Evolutionary conservation across 2,113 vertebrate genomes (phyloP), one percentile per base, ranked within the genome.

Genomic region (Ictalurus furcatus): DNA sequence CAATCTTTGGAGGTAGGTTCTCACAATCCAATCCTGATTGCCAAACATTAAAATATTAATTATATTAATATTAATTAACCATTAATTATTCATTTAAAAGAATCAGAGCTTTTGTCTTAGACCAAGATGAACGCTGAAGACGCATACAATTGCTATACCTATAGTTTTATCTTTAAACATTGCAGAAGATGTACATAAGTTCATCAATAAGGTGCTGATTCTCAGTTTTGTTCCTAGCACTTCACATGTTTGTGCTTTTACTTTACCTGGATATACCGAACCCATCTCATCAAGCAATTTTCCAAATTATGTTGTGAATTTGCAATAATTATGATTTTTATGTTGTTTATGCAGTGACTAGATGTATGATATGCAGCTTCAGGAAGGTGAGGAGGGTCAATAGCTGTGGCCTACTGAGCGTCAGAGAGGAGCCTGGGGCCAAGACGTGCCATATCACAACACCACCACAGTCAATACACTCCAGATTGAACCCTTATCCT

Each of bases 371-470:
- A 87, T 74, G 59, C 54, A 89, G 74, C 87, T 88, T 65, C 71
- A 34, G 74, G 94, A 96, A 95, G 95, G 95, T 96, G 93, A 93
- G 88, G 58, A 93, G 92, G 95, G 94, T 96, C 95, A 96, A 95
- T 95, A 95, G 91, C 88, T 93, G 93, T 88, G 92, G 94, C 89
- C 85, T 92, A 92, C 87, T 81, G 91, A 88, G 94, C 93, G 93
- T 94, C 94, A 94, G 94, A 91, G 91, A 85, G 93, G 95, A 96
- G 95, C 95, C 95, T 73, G 65, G 87, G 93, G 94, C 91, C 92
- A 92, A 91, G 90, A 90, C 92, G 91, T 89, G 37, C 93, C 91
- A 87, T 95, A 95, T 96, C 95, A 95, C 93, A 94, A 93, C 94
- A 95, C 92, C 93, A 93, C 92, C 93, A 92, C 92, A 93, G 94